Percentiles rank a stretch among this genome's conserved stretches.
Evolutionary conservation across 2,888 invertebrate species (phyloP).

Genomic region (Andrena minutula): DNA sequence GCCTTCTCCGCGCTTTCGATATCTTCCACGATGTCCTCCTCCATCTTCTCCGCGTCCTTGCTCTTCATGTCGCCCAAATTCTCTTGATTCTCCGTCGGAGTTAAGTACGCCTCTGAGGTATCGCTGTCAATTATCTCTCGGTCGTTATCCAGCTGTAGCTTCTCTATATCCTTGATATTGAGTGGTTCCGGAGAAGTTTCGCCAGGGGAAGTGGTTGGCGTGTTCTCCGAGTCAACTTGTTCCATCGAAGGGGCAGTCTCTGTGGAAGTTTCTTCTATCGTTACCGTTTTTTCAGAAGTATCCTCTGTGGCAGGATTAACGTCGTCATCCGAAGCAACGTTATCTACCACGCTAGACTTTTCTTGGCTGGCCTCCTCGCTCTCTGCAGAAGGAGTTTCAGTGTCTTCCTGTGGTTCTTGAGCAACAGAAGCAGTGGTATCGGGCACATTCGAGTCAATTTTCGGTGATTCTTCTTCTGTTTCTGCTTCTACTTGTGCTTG

Average conservation of each 20-base stretch:
- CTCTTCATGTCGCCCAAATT: conserved; percentile 71
- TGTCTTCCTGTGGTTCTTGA: conserved; percentile 35
- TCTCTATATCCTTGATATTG: conserved; percentile 66
- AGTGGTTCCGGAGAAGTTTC: conserved; percentile 51
- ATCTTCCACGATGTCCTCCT: conserved; percentile 71
- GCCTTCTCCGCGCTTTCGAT: conserved; percentile 70
- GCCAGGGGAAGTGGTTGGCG: conserved; percentile 41
- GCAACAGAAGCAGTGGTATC: not conserved
- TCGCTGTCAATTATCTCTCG: conserved; percentile 89
- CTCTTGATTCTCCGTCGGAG: conserved; percentile 87
- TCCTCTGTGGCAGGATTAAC: conserved; percentile 32
- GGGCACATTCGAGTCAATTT: conserved; percentile 24
- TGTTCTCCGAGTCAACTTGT: conserved; percentile 45
- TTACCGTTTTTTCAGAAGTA: conserved; percentile 47
- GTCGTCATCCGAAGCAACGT: conserved; percentile 41
- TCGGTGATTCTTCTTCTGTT: conserved; percentile 24
- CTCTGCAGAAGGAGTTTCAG: conserved; percentile 49
- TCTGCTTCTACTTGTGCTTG: not conserved
- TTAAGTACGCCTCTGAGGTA: conserved; percentile 89
- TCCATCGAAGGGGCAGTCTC: conserved; percentile 39
- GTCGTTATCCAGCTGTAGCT: conserved; percentile 81
- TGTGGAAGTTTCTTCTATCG: conserved; percentile 22
- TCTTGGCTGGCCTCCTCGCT: conserved; percentile 47
- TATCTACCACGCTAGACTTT: conserved; percentile 39
- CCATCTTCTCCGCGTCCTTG: conserved; percentile 69